Percentiles rank a stretch among this genome's conserved stretches.
Conservation (phyloP, 2,113 vertebrate species). For the Eolophus roseicapilla region DNA sequence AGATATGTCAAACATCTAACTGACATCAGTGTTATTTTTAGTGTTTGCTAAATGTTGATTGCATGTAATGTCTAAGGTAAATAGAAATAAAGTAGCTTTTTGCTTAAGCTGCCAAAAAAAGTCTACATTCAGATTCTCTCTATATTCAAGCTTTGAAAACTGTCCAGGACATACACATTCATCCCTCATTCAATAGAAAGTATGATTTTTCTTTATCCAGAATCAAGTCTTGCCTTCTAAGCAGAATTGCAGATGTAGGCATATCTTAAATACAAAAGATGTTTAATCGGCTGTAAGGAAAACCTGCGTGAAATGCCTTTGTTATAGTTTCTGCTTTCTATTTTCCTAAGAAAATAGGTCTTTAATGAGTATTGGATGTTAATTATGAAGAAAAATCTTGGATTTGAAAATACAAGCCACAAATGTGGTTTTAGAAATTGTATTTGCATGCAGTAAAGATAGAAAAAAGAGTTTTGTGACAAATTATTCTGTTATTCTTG, state of each 20-base stretch:
- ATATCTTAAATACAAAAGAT: not conserved
- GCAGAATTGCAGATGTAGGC: not conserved
- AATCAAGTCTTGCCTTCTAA: not conserved
- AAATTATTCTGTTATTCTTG: not conserved
- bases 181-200: rapidly evolving
- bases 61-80: not conserved
- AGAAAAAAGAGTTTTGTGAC: not conserved
- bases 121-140: not conserved
- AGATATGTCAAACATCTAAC: not conserved
- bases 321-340: not conserved
- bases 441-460: not conserved
- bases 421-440: not conserved
- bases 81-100: not conserved
- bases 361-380: not conserved
- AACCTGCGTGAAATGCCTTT: not conserved
- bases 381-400: not conserved
- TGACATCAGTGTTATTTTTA: not conserved
- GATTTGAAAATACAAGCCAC: not conserved
- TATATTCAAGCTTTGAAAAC: not conserved
- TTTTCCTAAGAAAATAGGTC: not conserved
- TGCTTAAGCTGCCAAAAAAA: not conserved
- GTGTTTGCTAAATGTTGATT: not conserved
- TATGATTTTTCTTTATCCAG: not conserved
- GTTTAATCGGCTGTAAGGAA: not conserved
- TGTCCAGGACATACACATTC: not conserved